Evolutionary conservation across 2,113 vertebrate genomes (phyloP).

Genomic region (Trichomycterus rosablanca): DNA sequence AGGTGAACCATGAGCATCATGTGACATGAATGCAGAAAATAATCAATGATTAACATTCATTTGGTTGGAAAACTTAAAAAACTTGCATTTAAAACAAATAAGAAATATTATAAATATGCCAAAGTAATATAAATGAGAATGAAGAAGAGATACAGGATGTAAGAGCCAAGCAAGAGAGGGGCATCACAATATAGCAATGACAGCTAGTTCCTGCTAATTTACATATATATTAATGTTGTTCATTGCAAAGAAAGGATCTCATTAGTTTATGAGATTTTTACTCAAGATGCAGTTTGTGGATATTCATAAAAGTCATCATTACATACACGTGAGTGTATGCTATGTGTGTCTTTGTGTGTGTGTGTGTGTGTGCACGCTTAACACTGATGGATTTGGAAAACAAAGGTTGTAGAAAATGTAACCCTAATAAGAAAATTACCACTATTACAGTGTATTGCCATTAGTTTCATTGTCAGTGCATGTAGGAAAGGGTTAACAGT

Average conservation of each 20-base stretch:
- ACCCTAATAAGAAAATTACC: conserved; percentile 24
- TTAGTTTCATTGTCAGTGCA: conserved; percentile 25
- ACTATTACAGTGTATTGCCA: conserved; percentile 4
- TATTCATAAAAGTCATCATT: conserved; percentile 61
- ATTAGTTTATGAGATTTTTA: conserved; percentile 74
- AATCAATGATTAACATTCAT: too few relatives aligned
- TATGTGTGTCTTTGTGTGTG: conserved; percentile 25
- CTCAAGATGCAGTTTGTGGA: conserved; percentile 63
- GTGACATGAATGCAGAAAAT: too few relatives aligned
- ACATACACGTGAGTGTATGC: conserved; percentile 15
- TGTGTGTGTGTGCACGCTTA: conserved; percentile 20
- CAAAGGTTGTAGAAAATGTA: too few relatives aligned
- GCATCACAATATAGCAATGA: conserved; percentile 30
- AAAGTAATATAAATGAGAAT: too few relatives aligned
- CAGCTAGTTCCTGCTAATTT: conserved; percentile 64
- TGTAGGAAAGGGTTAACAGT: too few relatives aligned
- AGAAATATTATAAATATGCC: too few relatives aligned
- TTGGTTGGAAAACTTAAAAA: too few relatives aligned
- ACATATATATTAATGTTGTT: conserved; percentile 79
- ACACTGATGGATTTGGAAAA: conserved; percentile 39
- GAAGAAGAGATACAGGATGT: conserved; percentile 9
- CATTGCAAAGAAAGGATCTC: conserved; percentile 77
- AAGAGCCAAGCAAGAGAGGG: conserved; percentile 34
- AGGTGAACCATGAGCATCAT: too few relatives aligned
- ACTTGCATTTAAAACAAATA: too few relatives aligned